Base-by-base conservation (phyloP, 2,888 invertebrate species). In the Drosophila imparisetae region DNA sequence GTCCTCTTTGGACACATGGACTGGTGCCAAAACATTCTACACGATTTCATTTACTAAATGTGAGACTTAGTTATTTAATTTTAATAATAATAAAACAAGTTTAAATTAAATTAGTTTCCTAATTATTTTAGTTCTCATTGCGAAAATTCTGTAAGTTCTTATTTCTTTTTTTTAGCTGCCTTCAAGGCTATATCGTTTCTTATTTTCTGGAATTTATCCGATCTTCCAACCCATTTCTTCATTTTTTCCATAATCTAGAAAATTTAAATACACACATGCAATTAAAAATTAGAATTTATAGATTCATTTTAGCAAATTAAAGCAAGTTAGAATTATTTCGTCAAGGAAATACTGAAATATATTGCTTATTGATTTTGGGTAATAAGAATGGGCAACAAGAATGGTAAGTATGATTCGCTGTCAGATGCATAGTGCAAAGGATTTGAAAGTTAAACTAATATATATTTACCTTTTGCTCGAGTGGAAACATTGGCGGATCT, bases 401-500 rank as follows among this genome's bases (percentile, higher is more conserved):
- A 13, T 13, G 45, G 21, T n/a, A 40, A 40, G 40, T 40, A n/a
- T 40, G n/a, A 40, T n/a, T n/a, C 1, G 10, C n/a, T 10, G 4
- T 4, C n/a, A 40, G n/a, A n/a, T n/a, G 0, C n/a, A n/a, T 0
- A 40, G 42, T 42, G 21, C 21, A 42, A 42, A 15, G 24, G 48
- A 7, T 15, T 15, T 27, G 1, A 27, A 15, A 15, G 18, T 10
- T 49, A 18, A 15, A 8, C 4, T 2, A 45, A 1, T 32, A 24
- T 45, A 45, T 27, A 8, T 18, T 13, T 80, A 92, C 92, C 87
- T 91, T 90, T 11, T 69, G 53, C 0, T 91, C 89, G 2, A 82
- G 78, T 3, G 92, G 91, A 65, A 92, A 91, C 21, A 80, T 32
- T 0, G 91, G 89, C 0, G 90, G 89, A 15, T 76, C 71, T 6